Evolutionary conservation across 1,140 invertebrate genomes (phyloP).

Genomic region (Hypsibius dujardini): DNA sequence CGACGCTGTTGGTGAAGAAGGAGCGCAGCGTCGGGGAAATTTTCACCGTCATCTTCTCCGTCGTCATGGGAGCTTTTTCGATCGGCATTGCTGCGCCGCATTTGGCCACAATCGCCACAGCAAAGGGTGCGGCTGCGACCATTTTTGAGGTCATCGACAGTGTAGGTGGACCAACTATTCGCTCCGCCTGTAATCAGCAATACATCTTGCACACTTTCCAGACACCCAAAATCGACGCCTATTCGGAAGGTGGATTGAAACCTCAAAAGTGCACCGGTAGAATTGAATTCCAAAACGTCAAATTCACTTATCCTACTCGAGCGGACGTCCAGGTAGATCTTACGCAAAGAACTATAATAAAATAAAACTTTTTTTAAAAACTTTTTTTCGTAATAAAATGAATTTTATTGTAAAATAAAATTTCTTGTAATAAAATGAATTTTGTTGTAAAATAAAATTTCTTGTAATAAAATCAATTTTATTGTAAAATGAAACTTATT

Average conservation of each 20-base stretch:
- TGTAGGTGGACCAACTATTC: not conserved
- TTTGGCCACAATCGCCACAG: slow-evolving; percentile 53
- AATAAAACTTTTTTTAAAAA: too few species aligned
- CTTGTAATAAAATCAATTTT: too few species aligned
- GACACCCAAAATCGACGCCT: slow-evolving; percentile 29
- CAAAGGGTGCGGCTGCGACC: slow-evolving; percentile 53
- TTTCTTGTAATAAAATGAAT: too few species aligned
- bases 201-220: slow-evolving; percentile 6
- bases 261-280: slow-evolving; percentile 27
- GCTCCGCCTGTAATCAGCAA: slow-evolving; percentile 20
- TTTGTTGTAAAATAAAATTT: too few species aligned
- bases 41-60: slow-evolving; percentile 53
- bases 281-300: slow-evolving; percentile 29
- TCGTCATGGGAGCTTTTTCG: slow-evolving; percentile 64
- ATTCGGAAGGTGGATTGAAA: slow-evolving; percentile 24
- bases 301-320: slow-evolving; percentile 33
- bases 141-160: slow-evolving; percentile 57
- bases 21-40: slow-evolving; percentile 19
- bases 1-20: slow-evolving; percentile 32
- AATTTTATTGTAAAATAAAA: slow-evolving; percentile 26
- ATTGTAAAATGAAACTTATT: not conserved
- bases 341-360: too few species aligned
- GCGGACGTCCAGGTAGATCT: slow-evolving; percentile 26
- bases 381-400: slow-evolving; percentile 31
- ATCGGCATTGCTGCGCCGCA: slow-evolving; percentile 63